These are phyloP conservation scores for Orbicella faveolata DNA, from an alignment of 64 coral and sea anemone species.

Conservation along the genomic window DNA sequence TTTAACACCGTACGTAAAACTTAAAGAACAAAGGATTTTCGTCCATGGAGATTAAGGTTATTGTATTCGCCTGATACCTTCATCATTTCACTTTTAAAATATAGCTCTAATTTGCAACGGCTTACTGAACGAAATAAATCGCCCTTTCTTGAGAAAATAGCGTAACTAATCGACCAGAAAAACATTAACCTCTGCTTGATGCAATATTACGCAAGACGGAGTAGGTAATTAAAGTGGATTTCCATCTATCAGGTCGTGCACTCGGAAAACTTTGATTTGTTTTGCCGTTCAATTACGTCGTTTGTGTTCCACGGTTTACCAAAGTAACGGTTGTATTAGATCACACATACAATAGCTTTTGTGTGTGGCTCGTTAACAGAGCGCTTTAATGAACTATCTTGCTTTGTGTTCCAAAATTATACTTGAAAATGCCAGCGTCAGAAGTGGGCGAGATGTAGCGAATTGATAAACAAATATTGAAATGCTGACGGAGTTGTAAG, in stretches of 20 bases:
- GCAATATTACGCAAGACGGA: neutral
- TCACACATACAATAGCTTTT: neutral
- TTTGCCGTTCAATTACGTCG: neutral
- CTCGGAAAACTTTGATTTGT: neutral
- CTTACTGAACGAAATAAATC: too few species aligned
- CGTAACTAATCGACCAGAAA: neutral
- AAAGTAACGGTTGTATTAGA: neutral
- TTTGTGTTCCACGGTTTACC: neutral
- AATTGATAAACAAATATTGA: neutral
- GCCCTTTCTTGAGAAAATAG: too few species aligned
- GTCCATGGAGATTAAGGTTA: neutral
- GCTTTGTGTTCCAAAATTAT: neutral
- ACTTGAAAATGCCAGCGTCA: neutral
- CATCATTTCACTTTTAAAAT: neutral
- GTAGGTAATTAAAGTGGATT: neutral
- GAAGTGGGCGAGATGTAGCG: neutral
- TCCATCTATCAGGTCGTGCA: neutral
- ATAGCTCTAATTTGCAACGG: too few species aligned
- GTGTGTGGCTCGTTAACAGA: neutral
- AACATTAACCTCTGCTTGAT: neutral
- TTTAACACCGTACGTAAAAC: neutral
- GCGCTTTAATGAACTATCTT: neutral
- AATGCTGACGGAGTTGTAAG: neutral
- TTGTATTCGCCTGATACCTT: neutral
- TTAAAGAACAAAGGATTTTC: neutral